A percentile compares a stretch with the other conserved stretches of the same genome.
phyloP scores from a whole-genome alignment of 1,140 invertebrate genomes.

The Megathymus violae region DNA sequence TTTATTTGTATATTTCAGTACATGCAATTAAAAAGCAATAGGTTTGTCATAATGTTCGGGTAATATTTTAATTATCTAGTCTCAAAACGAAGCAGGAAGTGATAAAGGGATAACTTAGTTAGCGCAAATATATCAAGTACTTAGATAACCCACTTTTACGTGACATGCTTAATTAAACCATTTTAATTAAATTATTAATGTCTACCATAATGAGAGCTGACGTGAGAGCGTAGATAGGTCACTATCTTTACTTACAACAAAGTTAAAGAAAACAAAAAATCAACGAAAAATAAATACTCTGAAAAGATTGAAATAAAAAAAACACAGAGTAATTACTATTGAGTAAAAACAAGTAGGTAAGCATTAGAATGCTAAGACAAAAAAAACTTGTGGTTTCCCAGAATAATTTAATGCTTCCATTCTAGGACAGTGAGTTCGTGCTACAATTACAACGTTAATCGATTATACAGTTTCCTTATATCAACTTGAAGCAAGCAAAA shows the following conservation, averaged over 20 bases:
- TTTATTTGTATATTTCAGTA: too few species aligned
- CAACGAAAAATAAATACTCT: neutral
- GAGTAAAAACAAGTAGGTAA: constrained; percentile 2
- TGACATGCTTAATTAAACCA: too few species aligned
- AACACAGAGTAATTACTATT: neutral
- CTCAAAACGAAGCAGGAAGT: too few species aligned
- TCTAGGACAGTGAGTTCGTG: constrained; percentile 18
- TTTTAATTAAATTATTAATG: too few species aligned
- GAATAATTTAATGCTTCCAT: constrained; percentile 15
- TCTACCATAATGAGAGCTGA: too few species aligned
- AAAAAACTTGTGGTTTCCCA: constrained; percentile 13
- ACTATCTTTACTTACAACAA: neutral
- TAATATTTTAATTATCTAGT: too few species aligned
- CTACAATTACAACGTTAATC: constrained; percentile 8
- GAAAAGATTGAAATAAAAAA: neutral
- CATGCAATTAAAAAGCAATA: too few species aligned
- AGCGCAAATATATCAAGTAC: too few species aligned
- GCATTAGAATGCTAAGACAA: constrained; percentile 16
- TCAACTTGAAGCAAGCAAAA: neutral
- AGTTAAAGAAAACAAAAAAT: neutral
- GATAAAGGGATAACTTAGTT: too few species aligned
- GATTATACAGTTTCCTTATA: constrained; percentile 12
- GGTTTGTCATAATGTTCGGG: too few species aligned
- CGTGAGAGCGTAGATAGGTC: too few species aligned
- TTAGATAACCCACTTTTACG: too few species aligned